Conservation (phyloP, 2,888 invertebrate species). For the Epirrhoe alternata region DNA sequence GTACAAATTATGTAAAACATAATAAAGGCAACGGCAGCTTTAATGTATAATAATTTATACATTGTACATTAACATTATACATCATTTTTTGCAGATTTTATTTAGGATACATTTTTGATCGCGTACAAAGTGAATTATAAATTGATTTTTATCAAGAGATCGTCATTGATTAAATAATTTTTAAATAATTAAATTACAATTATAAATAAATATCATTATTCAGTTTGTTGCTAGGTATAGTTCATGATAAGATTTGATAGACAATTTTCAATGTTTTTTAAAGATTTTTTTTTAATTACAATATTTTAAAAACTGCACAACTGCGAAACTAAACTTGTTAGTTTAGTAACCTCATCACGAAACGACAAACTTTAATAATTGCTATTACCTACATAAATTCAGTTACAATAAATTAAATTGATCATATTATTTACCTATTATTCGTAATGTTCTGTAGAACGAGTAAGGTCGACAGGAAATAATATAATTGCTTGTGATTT, state of each 20-base stretch:
- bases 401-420: not conserved
- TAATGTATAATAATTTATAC: not conserved
- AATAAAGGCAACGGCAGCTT: too few relatives aligned
- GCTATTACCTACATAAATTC: not conserved
- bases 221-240: too few relatives aligned
- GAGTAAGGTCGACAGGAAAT: not conserved
- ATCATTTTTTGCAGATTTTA: not conserved
- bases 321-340: not conserved
- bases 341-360: not conserved
- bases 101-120: not conserved
- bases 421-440: not conserved
- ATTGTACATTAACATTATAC: not conserved
- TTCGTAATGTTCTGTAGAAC: not conserved
- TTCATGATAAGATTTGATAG: too few relatives aligned
- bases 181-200: not conserved
- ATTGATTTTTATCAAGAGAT: not conserved
- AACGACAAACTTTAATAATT: not conserved
- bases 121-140: not conserved
- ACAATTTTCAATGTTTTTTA: too few relatives aligned
- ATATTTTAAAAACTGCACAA: not conserved
- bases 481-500: not conserved
- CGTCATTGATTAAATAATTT: not conserved
- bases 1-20: too few relatives aligned
- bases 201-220: not conserved
- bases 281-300: too few relatives aligned